Evolutionary conservation across 2,888 invertebrate species (phyloP).

Genomic region (Serripes groenlandicus): DNA sequence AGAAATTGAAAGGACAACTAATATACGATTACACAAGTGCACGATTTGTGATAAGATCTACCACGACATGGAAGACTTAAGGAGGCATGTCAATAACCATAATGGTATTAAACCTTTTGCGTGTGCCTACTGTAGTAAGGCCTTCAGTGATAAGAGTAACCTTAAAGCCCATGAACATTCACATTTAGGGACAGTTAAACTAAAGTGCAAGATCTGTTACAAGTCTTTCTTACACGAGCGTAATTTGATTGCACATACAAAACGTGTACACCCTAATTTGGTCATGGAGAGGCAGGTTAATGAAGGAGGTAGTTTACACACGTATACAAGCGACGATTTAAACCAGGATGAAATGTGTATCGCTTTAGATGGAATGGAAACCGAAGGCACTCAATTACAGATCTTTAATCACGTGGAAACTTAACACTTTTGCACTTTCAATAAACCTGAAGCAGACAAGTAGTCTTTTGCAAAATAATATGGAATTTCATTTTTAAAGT

Average conservation of each 20-base stretch:
- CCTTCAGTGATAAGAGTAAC: slow-evolving; percentile 50
- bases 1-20: slow-evolving; percentile 49
- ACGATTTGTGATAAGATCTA: slow-evolving; percentile 46
- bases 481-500: no score
- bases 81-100: slow-evolving; percentile 48
- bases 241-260: slow-evolving; percentile 32
- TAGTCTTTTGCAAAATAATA: no score
- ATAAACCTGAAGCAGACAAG: no score
- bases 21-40: slow-evolving; percentile 51
- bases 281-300: no score
- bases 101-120: slow-evolving; percentile 50
- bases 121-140: slow-evolving; percentile 42
- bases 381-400: no score
- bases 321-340: no score
- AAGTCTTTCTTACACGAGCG: slow-evolving; percentile 45
- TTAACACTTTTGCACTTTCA: no score
- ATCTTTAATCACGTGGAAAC: no score
- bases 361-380: no score
- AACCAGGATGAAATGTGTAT: no score
- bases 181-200: slow-evolving; percentile 39
- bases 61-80: slow-evolving; percentile 43
- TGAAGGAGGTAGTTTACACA: no score
- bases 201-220: slow-evolving; percentile 50
- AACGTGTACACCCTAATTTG: neutral
- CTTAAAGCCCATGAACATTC: slow-evolving; percentile 28